Conservation (phyloP, 2,888 invertebrate species). For the Caenorhabditis parvicauda region DNA sequence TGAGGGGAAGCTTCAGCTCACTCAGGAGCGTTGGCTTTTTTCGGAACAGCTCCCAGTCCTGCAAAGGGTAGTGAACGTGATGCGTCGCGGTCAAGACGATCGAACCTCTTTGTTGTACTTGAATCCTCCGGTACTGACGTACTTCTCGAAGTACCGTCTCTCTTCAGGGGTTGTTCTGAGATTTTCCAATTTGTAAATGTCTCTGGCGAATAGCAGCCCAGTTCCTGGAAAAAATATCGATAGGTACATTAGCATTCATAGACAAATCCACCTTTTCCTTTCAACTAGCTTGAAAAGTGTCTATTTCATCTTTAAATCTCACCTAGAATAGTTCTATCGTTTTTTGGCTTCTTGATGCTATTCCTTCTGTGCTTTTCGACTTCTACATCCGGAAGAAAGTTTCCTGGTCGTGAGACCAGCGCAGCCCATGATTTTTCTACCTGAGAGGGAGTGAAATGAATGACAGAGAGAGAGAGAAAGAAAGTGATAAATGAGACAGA, state of each 20-base stretch:
- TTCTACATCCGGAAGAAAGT: neutral
- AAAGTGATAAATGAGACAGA: no score
- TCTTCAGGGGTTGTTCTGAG: slow-evolving; percentile 17
- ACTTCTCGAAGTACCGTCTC: slow-evolving; percentile 24
- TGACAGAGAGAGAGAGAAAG: neutral
- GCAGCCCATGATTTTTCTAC: slow-evolving; percentile 22
- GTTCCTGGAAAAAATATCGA: slow-evolving; percentile 15
- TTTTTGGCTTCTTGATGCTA: neutral
- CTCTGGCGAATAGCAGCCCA: slow-evolving; percentile 38
- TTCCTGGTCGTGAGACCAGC: slow-evolving; percentile 9
- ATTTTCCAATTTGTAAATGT: slow-evolving; percentile 37
- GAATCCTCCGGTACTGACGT: slow-evolving; percentile 22
- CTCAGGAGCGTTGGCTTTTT: slow-evolving; percentile 38
- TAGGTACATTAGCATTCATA: neutral
- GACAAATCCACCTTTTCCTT: neutral
- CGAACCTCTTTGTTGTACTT: slow-evolving; percentile 14
- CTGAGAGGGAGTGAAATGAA: neutral
- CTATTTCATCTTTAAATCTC: neutral
- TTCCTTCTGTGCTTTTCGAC: neutral
- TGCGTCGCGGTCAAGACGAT: no score
- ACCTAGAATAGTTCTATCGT: no score
- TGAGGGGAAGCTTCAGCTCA: slow-evolving; percentile 18
- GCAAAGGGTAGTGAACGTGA: neutral
- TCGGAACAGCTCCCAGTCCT: slow-evolving; percentile 33
- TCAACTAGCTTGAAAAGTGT: neutral